Conservation (phyloP, 2,113 vertebrate genomes). For the Aphyosemion australe region DNA sequence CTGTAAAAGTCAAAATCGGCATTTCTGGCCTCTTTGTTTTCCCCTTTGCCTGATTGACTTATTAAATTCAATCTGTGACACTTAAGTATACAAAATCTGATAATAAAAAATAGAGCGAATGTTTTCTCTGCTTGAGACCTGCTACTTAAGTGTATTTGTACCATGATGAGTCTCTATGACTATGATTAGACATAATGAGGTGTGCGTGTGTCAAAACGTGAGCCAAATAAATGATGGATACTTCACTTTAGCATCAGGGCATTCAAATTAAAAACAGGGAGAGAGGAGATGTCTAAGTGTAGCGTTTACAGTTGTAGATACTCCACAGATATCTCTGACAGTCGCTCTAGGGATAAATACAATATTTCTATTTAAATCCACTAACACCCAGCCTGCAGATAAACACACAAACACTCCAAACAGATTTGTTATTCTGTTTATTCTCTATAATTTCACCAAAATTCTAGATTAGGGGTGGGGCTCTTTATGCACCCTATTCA, state of each 20-base stretch:
- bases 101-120: conserved; percentile 13
- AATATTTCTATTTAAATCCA: conserved; percentile 34
- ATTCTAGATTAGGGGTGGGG: background rate
- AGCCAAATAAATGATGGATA: conserved; percentile 2
- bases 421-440: background rate
- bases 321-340: conserved; percentile 42
- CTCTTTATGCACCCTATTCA: no score
- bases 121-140: conserved; percentile 1
- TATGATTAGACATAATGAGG: conserved; percentile 46
- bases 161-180: conserved; percentile 8
- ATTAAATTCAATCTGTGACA: conserved; percentile 18
- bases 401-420: background rate
- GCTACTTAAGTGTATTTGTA: conserved; percentile 3
- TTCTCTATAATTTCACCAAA: background rate
- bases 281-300: conserved; percentile 27
- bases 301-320: conserved; percentile 33
- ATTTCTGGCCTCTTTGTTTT: conserved; percentile 16
- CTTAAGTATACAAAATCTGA: conserved; percentile 9
- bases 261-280: conserved; percentile 8
- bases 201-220: conserved; percentile 8
- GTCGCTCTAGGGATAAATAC: conserved; percentile 37
- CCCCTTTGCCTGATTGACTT: conserved; percentile 13
- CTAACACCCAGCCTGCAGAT: conserved; percentile 6
- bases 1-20: conserved; percentile 31
- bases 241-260: conserved; percentile 7